Evolutionary conservation across 1,140 invertebrate genomes (phyloP).

Genomic region (Drosophila athabasca): DNA sequence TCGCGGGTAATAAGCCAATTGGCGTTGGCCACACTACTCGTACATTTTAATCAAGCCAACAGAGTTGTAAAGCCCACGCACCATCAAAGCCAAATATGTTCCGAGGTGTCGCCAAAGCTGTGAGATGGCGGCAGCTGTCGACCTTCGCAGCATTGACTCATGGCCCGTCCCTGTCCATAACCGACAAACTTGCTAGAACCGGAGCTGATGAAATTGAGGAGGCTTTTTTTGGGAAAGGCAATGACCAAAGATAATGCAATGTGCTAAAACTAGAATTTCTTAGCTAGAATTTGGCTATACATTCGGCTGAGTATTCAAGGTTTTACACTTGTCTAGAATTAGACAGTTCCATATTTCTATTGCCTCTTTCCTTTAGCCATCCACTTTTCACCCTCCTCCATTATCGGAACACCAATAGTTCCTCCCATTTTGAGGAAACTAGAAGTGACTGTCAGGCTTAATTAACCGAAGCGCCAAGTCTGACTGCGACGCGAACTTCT

Average conservation of each 20-base stretch:
- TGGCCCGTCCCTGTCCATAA: conserved; percentile 47
- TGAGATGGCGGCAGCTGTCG: conserved; percentile 63
- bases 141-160: conserved; percentile 71
- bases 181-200: conserved; percentile 27
- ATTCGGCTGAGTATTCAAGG: too few species aligned
- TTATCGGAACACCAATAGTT: conserved; percentile 26
- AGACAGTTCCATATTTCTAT: too few species aligned
- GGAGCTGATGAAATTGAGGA: conserved; percentile 33
- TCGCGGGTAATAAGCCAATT: conserved; percentile 78
- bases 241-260: too few species aligned
- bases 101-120: conserved; percentile 69
- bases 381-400: conserved; percentile 33
- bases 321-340: too few species aligned
- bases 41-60: conserved; percentile 70
- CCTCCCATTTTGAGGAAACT: conserved; percentile 14
- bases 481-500: too few species aligned
- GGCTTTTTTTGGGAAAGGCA: neutral
- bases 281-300: too few species aligned
- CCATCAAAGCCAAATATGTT: conserved; percentile 73
- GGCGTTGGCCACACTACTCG: conserved; percentile 61
- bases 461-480: conserved; percentile 37
- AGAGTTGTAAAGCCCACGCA: conserved; percentile 67
- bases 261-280: too few species aligned
- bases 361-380: conserved; percentile 19
- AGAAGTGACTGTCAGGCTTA: conserved; percentile 22